These are phyloP conservation scores for Adrianichthys oophorus DNA, from an alignment of 2,797 vertebrate genomes.

Conservation along the genomic window DNA sequence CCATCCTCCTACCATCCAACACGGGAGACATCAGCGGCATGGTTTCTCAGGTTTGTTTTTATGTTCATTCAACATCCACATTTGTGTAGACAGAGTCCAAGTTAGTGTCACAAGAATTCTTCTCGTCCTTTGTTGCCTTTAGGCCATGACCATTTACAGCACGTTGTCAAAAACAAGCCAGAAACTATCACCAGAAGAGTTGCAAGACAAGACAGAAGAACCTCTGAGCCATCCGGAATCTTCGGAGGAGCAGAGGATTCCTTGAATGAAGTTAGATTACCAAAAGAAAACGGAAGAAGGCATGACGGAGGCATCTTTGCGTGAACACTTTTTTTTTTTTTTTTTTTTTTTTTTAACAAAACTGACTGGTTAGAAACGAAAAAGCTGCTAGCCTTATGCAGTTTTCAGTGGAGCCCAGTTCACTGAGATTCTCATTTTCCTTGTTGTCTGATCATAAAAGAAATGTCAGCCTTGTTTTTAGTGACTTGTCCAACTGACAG, in stretches of 20 bases:
- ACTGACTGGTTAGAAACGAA: slow-evolving; percentile 6
- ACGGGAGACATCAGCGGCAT: slow-evolving; percentile 87
- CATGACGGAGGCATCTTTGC: slow-evolving; percentile 1
- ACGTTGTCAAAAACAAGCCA: slow-evolving; percentile 55
- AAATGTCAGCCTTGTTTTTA: no score
- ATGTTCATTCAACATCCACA: not conserved
- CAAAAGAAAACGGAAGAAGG: slow-evolving; percentile 16
- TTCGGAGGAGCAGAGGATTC: slow-evolving; percentile 35
- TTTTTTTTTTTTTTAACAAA: not conserved
- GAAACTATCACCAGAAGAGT: not conserved
- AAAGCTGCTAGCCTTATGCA: slow-evolving; percentile 1
- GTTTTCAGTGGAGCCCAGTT: not conserved
- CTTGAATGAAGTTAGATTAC: slow-evolving; percentile 27
- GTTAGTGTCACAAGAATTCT: not conserved
- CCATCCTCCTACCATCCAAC: slow-evolving; percentile 88
- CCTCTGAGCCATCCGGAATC: not conserved
- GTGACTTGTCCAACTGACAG: no score
- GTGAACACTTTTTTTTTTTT: not conserved
- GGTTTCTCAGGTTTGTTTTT: slow-evolving; percentile 88
- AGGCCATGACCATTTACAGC: slow-evolving; percentile 75
- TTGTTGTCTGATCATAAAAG: no score
- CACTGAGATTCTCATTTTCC: no score
- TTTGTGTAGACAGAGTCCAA: no score
- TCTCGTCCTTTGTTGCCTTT: not conserved
- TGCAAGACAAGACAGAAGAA: slow-evolving; percentile 24